Evolutionary conservation across 2,888 invertebrate genomes (phyloP).

Genomic region (Hypomecis atomaria): DNA sequence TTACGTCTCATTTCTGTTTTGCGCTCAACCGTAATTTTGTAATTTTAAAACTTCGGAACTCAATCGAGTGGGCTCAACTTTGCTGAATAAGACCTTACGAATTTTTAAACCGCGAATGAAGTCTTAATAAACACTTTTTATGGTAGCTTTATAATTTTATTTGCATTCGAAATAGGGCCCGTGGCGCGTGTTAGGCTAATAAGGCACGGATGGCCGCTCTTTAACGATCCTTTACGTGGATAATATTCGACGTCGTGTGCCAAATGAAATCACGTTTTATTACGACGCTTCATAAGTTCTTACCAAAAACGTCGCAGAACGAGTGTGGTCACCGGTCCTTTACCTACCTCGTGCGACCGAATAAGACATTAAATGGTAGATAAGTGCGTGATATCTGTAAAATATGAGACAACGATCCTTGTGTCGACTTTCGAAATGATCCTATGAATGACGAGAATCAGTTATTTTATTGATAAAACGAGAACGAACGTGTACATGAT

Average conservation of each 20-base stretch:
- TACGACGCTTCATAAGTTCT: slow-evolving; percentile 59
- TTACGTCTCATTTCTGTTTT: slow-evolving; percentile 74
- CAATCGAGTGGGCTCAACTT: slow-evolving; percentile 63
- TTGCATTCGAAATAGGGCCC: slow-evolving; percentile 75
- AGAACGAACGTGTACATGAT: slow-evolving; percentile 37
- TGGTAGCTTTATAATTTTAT: slow-evolving; percentile 78
- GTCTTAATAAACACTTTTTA: slow-evolving; percentile 82
- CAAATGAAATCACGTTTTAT: slow-evolving; percentile 72
- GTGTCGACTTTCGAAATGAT: slow-evolving; percentile 25
- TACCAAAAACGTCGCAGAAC: slow-evolving; percentile 55
- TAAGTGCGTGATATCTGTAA: slow-evolving; percentile 32
- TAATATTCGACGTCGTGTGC: slow-evolving; percentile 67
- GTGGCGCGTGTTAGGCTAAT: slow-evolving; percentile 79
- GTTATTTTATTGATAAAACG: slow-evolving; percentile 35
- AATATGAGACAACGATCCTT: slow-evolving; percentile 18
- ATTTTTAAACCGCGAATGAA: slow-evolving; percentile 80
- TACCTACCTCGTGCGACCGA: slow-evolving; percentile 45
- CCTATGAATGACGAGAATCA: slow-evolving; percentile 18
- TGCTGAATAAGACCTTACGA: slow-evolving; percentile 80
- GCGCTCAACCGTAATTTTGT: slow-evolving; percentile 71
- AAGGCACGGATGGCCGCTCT: slow-evolving; percentile 74
- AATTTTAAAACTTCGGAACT: slow-evolving; percentile 76
- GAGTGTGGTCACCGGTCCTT: slow-evolving; percentile 52
- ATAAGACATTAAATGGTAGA: slow-evolving; percentile 35
- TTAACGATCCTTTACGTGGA: slow-evolving; percentile 69